Evolutionary conservation across 2,888 invertebrate genomes (phyloP).

Genomic region (Aromia moschata): DNA sequence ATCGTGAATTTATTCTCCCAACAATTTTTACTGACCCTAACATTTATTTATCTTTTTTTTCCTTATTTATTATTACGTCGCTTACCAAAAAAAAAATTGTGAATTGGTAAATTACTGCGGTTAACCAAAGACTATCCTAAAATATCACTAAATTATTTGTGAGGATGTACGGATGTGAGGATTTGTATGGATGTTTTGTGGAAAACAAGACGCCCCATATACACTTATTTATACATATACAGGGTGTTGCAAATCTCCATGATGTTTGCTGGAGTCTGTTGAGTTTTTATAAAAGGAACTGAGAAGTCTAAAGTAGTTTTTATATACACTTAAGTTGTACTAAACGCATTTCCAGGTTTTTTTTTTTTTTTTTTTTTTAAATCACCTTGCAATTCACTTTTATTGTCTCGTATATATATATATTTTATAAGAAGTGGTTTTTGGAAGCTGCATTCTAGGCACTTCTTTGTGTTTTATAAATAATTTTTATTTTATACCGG

Average conservation of each 20-base stretch:
- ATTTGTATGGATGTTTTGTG: slow-evolving; percentile 23
- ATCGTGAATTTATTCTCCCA: background rate
- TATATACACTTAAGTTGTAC: background rate
- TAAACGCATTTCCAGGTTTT: background rate
- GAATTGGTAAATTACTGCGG: background rate
- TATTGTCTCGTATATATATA: background rate
- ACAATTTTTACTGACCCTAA: background rate
- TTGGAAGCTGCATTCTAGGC: background rate
- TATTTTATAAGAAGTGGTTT: background rate
- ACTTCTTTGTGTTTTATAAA: background rate
- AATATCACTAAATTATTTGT: slow-evolving; percentile 16
- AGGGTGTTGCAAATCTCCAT: slow-evolving; percentile 28
- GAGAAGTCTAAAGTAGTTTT: background rate
- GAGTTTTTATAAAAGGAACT: background rate
- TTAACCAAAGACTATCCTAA: background rate
- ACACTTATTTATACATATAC: slow-evolving; percentile 28
- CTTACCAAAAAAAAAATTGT: background rate
- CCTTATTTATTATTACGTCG: background rate
- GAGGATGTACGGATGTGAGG: slow-evolving; percentile 30
- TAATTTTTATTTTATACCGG: no score
- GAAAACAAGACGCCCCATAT: slow-evolving; percentile 15
- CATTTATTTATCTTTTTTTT: background rate
- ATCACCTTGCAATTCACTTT: background rate
- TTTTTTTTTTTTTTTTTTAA: no score
- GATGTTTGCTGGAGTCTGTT: slow-evolving; percentile 14